Percentiles rank a stretch among this genome's conserved stretches.
These are phyloP conservation scores for Drymodes brunneopygia DNA, from an alignment of 2,113 vertebrate species.

Conservation along the genomic window DNA sequence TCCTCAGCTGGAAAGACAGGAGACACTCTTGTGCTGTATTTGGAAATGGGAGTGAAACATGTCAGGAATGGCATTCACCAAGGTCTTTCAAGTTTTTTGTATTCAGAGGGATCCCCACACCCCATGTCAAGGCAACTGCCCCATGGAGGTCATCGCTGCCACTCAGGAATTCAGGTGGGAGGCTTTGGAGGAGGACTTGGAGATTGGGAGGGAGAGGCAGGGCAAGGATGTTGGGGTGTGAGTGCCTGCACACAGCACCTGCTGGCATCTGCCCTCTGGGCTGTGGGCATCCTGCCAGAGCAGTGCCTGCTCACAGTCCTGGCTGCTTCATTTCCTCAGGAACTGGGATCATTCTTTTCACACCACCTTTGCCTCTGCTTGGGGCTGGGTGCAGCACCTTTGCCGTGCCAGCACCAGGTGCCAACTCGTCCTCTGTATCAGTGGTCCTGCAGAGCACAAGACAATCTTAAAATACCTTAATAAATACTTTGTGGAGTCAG, in stretches of 20 bases:
- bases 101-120: background rate
- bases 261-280: background rate
- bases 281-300: background rate
- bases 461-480: background rate
- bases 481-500: background rate
- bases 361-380: background rate
- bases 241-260: accelerated
- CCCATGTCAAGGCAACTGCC: background rate
- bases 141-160: accelerated
- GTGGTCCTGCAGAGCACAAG: background rate
- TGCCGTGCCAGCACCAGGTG: background rate
- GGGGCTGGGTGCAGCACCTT: background rate
- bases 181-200: background rate
- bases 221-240: background rate
- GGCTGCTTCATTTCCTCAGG: background rate
- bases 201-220: background rate
- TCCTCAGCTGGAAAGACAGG: background rate
- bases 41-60: background rate
- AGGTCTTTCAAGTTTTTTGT: background rate
- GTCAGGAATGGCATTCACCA: background rate
- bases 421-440: background rate
- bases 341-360: background rate
- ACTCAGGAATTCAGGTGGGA: background rate
- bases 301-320: background rate
- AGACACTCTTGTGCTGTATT: background rate